These are phyloP conservation scores for Xanthostigma xanthostigma DNA, from an alignment of 2,888 invertebrate genomes.

Conservation along the genomic window DNA sequence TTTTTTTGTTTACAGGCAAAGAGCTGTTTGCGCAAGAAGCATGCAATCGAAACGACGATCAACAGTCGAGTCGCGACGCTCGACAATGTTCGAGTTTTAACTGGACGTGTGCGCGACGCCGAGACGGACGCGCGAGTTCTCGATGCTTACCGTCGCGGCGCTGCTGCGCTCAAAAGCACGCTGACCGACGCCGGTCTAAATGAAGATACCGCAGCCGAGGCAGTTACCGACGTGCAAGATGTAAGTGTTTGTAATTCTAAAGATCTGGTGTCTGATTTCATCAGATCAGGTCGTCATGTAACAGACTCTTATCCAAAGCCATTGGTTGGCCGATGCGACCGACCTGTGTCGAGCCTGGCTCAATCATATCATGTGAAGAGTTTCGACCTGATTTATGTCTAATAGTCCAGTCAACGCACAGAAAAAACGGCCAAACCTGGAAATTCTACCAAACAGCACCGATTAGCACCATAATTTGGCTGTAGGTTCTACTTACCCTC, in stretches of 20 bases:
- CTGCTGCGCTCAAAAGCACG: slow-evolving; percentile 47
- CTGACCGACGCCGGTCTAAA: slow-evolving; percentile 46
- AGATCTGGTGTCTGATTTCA: no score
- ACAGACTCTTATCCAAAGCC: no score
- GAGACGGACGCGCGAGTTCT: slow-evolving; percentile 38
- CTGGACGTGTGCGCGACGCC: slow-evolving; percentile 42
- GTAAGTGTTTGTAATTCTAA: slow-evolving; percentile 25
- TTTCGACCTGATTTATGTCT: no score
- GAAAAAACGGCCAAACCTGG: no score
- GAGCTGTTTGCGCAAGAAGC: slow-evolving; percentile 42
- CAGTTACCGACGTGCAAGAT: slow-evolving; percentile 59
- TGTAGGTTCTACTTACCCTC: no score
- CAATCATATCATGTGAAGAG: no score
- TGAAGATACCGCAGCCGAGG: slow-evolving; percentile 53
- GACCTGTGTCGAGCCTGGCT: no score
- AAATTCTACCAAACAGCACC: no score
- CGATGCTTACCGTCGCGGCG: slow-evolving; percentile 48
- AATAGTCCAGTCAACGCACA: no score
- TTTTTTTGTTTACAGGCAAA: slow-evolving; percentile 34
- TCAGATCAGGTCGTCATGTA: no score
- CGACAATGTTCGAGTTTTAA: slow-evolving; percentile 41
- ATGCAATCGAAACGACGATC: slow-evolving; percentile 38
- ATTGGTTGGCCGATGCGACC: no score
- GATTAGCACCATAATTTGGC: no score
- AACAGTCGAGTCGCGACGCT: slow-evolving; percentile 37